These are phyloP conservation scores for Rotaria socialis DNA, from an alignment of 2,888 invertebrate genomes.

Conservation along the genomic window DNA sequence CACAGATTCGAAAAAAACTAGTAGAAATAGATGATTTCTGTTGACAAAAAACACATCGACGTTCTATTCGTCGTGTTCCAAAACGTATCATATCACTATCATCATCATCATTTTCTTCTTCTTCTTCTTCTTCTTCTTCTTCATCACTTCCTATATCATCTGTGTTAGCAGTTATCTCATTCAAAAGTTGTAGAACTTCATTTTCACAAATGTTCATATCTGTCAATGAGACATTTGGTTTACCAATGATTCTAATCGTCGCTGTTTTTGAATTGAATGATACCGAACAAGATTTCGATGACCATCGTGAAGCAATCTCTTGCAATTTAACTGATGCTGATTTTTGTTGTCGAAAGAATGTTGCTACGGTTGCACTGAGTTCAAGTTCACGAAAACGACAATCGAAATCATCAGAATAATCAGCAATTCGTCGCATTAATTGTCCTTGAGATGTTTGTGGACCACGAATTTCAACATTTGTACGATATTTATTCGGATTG, in stretches of 20 bases:
- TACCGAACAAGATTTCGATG: background rate
- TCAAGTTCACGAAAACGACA: background rate
- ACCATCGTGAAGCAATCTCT: background rate
- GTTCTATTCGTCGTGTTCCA: background rate
- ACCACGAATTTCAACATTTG: conserved; percentile 4
- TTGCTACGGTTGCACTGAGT: background rate
- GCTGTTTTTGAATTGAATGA: background rate
- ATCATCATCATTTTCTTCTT: background rate
- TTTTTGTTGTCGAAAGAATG: background rate
- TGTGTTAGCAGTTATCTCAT: background rate
- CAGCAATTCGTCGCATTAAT: conserved; percentile 35
- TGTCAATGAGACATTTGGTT: background rate
- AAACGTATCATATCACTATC: too few species aligned
- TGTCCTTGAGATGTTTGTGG: conserved; percentile 10
- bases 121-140: background rate
- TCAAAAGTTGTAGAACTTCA: background rate
- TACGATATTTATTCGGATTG: background rate
- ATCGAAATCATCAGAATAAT: conserved; percentile 2
- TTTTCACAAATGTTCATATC: background rate
- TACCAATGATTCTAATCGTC: background rate
- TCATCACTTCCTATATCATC: background rate
- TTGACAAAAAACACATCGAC: background rate
- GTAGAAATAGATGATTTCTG: conserved; percentile 6
- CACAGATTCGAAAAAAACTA: background rate
- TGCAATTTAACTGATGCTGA: background rate